These are phyloP conservation scores for Ceraclea dissimilis DNA, from an alignment of 2,888 invertebrate species.

Conservation along the genomic window DNA sequence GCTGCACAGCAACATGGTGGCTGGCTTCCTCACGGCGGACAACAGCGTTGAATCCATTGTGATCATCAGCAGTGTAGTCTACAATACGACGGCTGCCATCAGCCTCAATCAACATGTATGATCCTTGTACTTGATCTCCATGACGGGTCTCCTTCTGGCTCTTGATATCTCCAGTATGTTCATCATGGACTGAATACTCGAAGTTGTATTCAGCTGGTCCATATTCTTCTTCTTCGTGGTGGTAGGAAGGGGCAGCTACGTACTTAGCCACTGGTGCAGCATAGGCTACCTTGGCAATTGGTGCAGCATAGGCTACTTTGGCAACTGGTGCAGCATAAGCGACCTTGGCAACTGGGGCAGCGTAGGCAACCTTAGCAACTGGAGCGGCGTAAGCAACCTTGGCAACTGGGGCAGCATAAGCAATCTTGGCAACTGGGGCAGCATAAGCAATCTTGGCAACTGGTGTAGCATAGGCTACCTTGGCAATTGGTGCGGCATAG, in stretches of 20 bases:
- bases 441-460: conserved; percentile 8
- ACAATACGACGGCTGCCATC: conserved; percentile 43
- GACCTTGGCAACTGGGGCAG: conserved; percentile 4
- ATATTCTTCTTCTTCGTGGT: conserved; percentile 11
- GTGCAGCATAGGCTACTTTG: conserved; percentile 17
- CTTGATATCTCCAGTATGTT: conserved; percentile 42
- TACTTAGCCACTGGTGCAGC: conserved; percentile 20
- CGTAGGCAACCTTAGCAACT: background rate
- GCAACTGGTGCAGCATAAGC: conserved; percentile 21
- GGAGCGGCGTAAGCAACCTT: conserved; percentile 11
- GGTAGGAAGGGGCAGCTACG: conserved; percentile 22
- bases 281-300: conserved; percentile 2
- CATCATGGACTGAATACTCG: conserved; percentile 41
- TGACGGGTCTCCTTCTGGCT: conserved; percentile 41
- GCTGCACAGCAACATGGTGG: conserved; percentile 15
- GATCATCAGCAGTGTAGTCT: conserved; percentile 41
- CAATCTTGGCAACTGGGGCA: conserved; percentile 13
- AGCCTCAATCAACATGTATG: conserved; percentile 44
- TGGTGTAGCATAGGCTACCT: conserved; percentile 14
- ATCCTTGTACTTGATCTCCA: conserved; percentile 42
- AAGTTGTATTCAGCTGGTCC: conserved; percentile 25
- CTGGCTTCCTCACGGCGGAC: conserved; percentile 34
- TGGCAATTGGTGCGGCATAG: conserved; percentile 11
- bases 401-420: conserved; percentile 19
- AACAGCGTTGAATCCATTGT: conserved; percentile 42